Percentiles rank a stretch among this genome's conserved stretches.
phyloP scores from a whole-genome alignment of 2,797 vertebrate species.

The Lagocephalus sceleratus region DNA sequence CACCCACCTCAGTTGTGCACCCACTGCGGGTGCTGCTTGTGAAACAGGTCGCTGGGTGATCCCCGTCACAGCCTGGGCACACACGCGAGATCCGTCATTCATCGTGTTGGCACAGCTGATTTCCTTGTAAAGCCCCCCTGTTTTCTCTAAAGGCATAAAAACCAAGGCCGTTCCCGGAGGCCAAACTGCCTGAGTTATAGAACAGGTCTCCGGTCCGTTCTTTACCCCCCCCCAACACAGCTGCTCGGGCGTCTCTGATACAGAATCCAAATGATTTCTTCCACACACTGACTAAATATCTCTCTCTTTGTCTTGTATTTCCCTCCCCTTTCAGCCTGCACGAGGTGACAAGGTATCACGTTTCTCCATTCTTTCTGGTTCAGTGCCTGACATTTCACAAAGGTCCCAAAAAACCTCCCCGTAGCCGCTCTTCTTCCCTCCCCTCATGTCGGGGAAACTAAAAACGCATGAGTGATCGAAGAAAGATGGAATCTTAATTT shows the following conservation, averaged over 20 bases:
- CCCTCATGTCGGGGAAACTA: too few species aligned
- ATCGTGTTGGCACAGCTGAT: background rate
- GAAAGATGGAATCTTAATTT: too few species aligned
- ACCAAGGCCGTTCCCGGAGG: conserved; percentile 9
- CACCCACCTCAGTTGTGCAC: too few species aligned
- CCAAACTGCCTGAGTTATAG: background rate
- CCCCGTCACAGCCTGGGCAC: background rate
- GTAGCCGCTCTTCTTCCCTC: background rate
- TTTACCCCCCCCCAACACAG: background rate
- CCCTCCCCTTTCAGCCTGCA: conserved; percentile 48
- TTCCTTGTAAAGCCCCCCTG: conserved; percentile 1
- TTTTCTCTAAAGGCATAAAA: background rate
- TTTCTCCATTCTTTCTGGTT: conserved; percentile 36
- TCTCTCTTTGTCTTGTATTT: conserved; percentile 38
- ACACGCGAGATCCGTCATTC: background rate
- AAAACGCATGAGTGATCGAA: too few species aligned
- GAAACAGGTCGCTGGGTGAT: conserved; percentile 37
- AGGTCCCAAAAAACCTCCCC: too few species aligned
- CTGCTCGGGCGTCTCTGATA: conserved; percentile 1
- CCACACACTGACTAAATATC: conserved; percentile 19
- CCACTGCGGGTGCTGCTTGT: conserved; percentile 13
- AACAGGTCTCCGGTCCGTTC: conserved; percentile 2
- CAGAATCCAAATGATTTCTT: background rate
- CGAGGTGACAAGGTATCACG: conserved; percentile 57
- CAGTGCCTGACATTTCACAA: conserved; percentile 16